Base-by-base conservation (phyloP, 2,113 vertebrate genomes). In the Xyliphius kryptos region DNA sequence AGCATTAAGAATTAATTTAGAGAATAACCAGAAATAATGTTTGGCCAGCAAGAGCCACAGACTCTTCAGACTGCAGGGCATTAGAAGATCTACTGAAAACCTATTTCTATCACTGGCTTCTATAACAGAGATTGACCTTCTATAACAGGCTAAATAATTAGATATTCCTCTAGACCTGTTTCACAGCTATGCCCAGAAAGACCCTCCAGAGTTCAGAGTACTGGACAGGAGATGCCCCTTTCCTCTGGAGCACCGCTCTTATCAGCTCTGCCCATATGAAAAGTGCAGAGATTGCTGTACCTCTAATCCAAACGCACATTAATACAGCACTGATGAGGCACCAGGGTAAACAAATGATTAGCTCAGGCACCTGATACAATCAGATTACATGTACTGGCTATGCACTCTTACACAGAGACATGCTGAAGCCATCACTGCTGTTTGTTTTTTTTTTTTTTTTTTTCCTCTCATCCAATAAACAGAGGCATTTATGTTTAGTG, bases 131-230 rank as follows among this genome's bases (percentile, higher is more conserved):
- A 61, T 55, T n/a, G n/a, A n/a, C n/a, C n/a, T n/a, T n/a, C n/a
- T n/a, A n/a, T n/a, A n/a, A n/a, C n/a, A n/a, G 43, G 61, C 51
- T 47, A 48, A 63, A 65, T 65, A 52, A 58, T 73, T 69, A 67
- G 68, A 69, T 57, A 36, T 54, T 46, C 40, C 36, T 44, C 21
- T 11, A 46, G 55, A 66, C 58, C 46, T 66, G 41, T 67, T 21
- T 51, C 38, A 56, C 9, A 55, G 41, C 49, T 8, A 9, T 44
- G 36, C 48, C 2, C 52, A 53, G 20, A 37, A 54, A 62, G 43
- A 61, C 66, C 43, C 56, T 56, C 61, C 56, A 5, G 41, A 46
- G 68, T 64, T 63, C 48, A 54, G 49, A 70, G 52, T 38, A 47
- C 14, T 47, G 47, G 46, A 50, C 41, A 48, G 20, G 37, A 15